Evolutionary conservation across 2,113 vertebrate species (phyloP), one percentile per base, ranked within the genome.

Genomic region (Theristicus caerulescens): DNA sequence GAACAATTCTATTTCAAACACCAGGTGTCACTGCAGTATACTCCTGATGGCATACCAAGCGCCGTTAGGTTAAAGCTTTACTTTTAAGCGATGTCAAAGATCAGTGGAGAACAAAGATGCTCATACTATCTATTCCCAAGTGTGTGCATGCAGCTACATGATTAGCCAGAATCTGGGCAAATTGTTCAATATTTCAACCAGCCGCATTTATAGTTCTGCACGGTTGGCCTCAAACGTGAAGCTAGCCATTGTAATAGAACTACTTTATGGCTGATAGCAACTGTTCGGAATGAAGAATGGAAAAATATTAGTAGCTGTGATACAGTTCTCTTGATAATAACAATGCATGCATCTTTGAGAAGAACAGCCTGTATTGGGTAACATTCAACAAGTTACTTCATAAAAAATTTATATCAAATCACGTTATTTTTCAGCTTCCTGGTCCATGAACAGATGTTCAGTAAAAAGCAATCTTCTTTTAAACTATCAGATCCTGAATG

Each of bases 21-120:
- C 89, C 96, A 97, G 95, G 93, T 95, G 96, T 97, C 95, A 97
- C 94, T 96, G 93, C 86, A 93, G 93, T 32, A 86, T 88, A 51
- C 55, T 58, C 36, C 44, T 16, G 12, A 59, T 18, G 13, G 38
- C 88, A 55, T 6, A 47, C 62, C 24, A n/a, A 80, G 57, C 67
- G 87, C 26, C n/a, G 1, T 73, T 49, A 69, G 51, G 55, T 74
- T 79, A 55, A 82, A 82, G 62, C 82, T 85, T 82, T 67, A 34
- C 90, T 92, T 91, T 25, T 6, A 67, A 88, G 67, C 0, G 5
- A 26, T 88, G 71, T 49, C 82, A 94, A 86, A 93, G 79, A 71
- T 61, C 59, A 61, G 32, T 2, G 47, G n/a, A 89, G 81, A 94
- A 93, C 67, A 93, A 93, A 94, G 84, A 59, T 62, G n/a, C 29